Evolutionary conservation across 2,888 invertebrate species (phyloP).

Genomic region (Pomacea canaliculata): DNA sequence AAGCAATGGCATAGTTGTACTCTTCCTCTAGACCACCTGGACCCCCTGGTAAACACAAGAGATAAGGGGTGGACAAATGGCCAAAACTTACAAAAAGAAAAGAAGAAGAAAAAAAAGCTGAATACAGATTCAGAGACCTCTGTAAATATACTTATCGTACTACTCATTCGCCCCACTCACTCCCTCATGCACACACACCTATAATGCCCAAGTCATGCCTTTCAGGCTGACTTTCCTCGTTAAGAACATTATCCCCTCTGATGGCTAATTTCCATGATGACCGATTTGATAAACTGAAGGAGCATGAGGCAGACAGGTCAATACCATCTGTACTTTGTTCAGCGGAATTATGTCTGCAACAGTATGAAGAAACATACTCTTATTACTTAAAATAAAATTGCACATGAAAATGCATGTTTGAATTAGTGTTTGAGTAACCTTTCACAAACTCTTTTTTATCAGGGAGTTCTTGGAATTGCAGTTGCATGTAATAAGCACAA

Average conservation of each 20-base stretch:
- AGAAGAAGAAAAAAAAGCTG: neutral
- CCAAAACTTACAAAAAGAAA: neutral
- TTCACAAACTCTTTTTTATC: too few relatives aligned
- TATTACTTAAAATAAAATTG: too few relatives aligned
- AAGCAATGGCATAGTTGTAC: slow-evolving; percentile 64
- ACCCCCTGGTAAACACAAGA: slow-evolving; percentile 36
- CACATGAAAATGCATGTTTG: too few relatives aligned
- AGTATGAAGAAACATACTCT: neutral
- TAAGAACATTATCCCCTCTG: slow-evolving; percentile 38
- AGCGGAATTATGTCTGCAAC: slow-evolving; percentile 46
- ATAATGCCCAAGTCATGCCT: slow-evolving; percentile 37
- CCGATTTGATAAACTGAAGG: slow-evolving; percentile 53
- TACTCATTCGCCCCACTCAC: neutral
- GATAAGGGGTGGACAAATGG: neutral
- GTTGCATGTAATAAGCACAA: too few relatives aligned
- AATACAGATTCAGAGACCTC: neutral
- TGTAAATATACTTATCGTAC: neutral
- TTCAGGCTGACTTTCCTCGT: slow-evolving; percentile 47
- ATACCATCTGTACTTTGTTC: slow-evolving; percentile 62
- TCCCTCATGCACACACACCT: slow-evolving; percentile 30
- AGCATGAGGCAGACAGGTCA: slow-evolving; percentile 65
- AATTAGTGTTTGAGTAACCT: too few relatives aligned
- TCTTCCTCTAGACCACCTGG: slow-evolving; percentile 61
- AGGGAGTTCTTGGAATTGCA: too few relatives aligned
- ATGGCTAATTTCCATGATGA: slow-evolving; percentile 57